Conservation (phyloP, 2,888 invertebrate genomes). For the Orthosia gothica region DNA sequence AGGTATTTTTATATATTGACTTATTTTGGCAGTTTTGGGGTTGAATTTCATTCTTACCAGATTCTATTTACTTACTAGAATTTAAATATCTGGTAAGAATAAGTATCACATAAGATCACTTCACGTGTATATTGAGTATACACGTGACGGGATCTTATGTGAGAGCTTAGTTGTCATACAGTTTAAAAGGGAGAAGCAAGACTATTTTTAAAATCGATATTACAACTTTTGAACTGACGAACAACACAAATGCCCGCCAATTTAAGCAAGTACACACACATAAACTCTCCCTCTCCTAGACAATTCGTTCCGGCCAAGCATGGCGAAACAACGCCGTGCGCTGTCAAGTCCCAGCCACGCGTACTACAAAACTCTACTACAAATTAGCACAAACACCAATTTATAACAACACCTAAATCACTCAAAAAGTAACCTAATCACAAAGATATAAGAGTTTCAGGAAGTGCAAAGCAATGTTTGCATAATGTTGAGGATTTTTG, state of each 20-base stretch:
- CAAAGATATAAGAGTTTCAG: conserved; percentile 28
- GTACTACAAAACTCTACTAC: conserved; percentile 78
- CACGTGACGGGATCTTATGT: too few relatives aligned
- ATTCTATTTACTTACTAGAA: neutral
- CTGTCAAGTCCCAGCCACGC: conserved; percentile 87
- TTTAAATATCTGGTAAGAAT: neutral
- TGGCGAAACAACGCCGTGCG: conserved; percentile 85
- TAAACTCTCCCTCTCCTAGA: conserved; percentile 80
- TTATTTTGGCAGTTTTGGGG: neutral
- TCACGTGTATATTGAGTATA: too few relatives aligned
- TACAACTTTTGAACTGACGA: conserved; percentile 14
- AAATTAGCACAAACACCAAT: conserved; percentile 72
- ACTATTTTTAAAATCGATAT: neutral
- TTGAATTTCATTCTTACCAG: neutral
- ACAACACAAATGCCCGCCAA: conserved; percentile 30
- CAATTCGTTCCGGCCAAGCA: conserved; percentile 89
- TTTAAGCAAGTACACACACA: conserved; percentile 51
- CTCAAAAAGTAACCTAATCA: conserved; percentile 59
- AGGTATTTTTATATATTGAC: neutral
- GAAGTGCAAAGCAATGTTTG: conserved; percentile 34
- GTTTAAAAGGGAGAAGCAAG: neutral
- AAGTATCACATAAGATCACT: neutral
- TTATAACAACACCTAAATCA: conserved; percentile 26
- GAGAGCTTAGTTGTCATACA: too few relatives aligned
- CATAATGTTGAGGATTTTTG: conserved; percentile 66